Evolutionary conservation across 1,140 invertebrate genomes (phyloP).

Genomic region (Drosophila willistoni): DNA sequence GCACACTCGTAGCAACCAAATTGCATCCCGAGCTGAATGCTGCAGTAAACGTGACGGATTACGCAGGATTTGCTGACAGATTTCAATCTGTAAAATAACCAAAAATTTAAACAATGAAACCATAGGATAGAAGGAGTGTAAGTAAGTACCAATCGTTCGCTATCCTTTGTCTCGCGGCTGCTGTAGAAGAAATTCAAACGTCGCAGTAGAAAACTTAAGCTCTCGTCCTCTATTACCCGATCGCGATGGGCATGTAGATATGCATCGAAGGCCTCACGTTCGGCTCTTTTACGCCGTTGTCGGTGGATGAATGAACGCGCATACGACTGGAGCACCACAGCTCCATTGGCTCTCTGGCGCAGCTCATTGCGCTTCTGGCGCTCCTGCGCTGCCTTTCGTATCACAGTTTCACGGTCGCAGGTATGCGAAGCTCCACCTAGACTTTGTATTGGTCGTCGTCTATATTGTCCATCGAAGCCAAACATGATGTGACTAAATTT

Average conservation of each 20-base stretch:
- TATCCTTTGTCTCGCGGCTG: slow-evolving; percentile 86
- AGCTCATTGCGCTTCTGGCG: slow-evolving; percentile 92
- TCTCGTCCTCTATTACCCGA: slow-evolving; percentile 84
- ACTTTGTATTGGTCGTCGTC: slow-evolving; percentile 94
- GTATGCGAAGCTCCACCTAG: slow-evolving; percentile 91
- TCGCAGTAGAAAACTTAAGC: slow-evolving; percentile 85
- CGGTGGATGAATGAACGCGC: slow-evolving; percentile 90
- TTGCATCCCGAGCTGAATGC: slow-evolving; percentile 58
- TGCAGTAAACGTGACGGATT: slow-evolving; percentile 61
- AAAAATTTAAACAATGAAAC: not conserved
- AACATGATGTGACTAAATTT: slow-evolving; percentile 84
- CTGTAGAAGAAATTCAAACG: slow-evolving; percentile 91
- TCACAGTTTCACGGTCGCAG: slow-evolving; percentile 90
- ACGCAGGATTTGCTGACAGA: slow-evolving; percentile 74
- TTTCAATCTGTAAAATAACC: slow-evolving; percentile 61
- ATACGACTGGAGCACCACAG: slow-evolving; percentile 87
- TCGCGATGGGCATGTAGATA: slow-evolving; percentile 83
- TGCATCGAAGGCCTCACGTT: slow-evolving; percentile 89
- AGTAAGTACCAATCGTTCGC: slow-evolving; percentile 87
- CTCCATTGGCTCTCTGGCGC: slow-evolving; percentile 86
- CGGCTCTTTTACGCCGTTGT: slow-evolving; percentile 86
- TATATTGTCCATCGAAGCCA: slow-evolving; percentile 96
- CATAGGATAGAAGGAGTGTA: not conserved
- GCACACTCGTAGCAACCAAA: slow-evolving; percentile 72
- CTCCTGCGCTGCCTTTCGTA: slow-evolving; percentile 90